Conservation (phyloP, 2,888 invertebrate species). For the Volucella inflata region DNA sequence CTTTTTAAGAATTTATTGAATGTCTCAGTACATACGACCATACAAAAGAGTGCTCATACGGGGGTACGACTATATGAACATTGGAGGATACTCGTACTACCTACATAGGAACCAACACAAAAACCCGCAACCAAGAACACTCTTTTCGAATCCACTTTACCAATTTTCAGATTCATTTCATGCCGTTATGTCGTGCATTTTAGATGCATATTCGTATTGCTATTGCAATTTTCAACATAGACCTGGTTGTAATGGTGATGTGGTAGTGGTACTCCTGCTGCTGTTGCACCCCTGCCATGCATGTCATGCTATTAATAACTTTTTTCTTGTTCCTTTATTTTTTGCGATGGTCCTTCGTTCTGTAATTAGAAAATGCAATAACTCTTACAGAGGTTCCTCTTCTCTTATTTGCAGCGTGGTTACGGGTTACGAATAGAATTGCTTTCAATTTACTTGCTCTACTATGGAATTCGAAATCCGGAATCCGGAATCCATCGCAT, state of each 20-base stretch:
- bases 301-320: constrained; percentile 72
- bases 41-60: neutral
- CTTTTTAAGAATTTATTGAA: constrained; percentile 75
- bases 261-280: neutral
- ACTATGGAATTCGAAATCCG: neutral
- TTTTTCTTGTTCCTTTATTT: constrained; percentile 29
- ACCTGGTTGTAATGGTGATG: no score
- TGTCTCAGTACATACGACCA: constrained; percentile 49
- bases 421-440: constrained; percentile 63
- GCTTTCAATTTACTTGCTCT: constrained; percentile 60
- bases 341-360: constrained; percentile 61
- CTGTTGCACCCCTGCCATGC: constrained; percentile 56
- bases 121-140: constrained; percentile 30
- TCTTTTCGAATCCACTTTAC: constrained; percentile 66
- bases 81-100: neutral
- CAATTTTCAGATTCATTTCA: constrained; percentile 73
- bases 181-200: constrained; percentile 65
- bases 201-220: constrained; percentile 42
- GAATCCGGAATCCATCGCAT: neutral
- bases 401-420: constrained; percentile 48
- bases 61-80: neutral
- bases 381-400: constrained; percentile 54
- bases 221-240: no score
- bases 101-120: constrained; percentile 20
- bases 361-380: constrained; percentile 74